phyloP scores from a whole-genome alignment of 2,797 vertebrate species.

The Onychomys torridus region DNA sequence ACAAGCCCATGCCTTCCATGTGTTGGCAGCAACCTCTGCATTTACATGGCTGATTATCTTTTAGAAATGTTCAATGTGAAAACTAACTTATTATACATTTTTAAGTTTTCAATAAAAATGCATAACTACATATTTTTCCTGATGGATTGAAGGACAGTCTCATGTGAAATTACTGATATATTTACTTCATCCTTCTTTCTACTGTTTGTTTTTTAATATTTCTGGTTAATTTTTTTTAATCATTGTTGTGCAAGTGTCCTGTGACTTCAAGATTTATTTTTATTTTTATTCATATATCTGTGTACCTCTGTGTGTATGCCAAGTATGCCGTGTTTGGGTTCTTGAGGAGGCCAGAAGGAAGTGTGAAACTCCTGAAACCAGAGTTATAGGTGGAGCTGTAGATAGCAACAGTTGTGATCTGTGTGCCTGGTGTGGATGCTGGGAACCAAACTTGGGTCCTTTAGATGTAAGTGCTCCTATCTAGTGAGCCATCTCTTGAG shows the following conservation, averaged over 20 bases:
- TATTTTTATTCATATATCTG: not conserved
- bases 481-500: not conserved
- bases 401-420: not conserved
- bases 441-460: no score
- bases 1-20: constrained; percentile 93
- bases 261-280: not conserved
- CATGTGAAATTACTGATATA: constrained; percentile 21
- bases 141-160: not conserved
- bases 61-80: constrained; percentile 80
- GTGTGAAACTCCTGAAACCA: not conserved
- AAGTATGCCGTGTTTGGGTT: not conserved
- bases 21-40: constrained; percentile 94
- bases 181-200: not conserved
- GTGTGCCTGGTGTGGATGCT: not conserved
- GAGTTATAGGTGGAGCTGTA: not conserved
- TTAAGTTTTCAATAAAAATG: constrained; percentile 61
- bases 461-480: not conserved
- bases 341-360: not conserved
- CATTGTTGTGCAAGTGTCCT: not conserved
- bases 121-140: not conserved
- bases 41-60: constrained; percentile 83
- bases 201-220: not conserved
- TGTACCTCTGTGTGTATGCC: not conserved
- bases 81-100: constrained; percentile 46
- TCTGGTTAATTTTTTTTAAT: constrained; percentile 8